A percentile compares a stretch with the other conserved stretches of the same genome.
phyloP scores from a whole-genome alignment of 30 jellyfish, hydroid and myxozoan genomes.

The Turritopsis rubra region DNA sequence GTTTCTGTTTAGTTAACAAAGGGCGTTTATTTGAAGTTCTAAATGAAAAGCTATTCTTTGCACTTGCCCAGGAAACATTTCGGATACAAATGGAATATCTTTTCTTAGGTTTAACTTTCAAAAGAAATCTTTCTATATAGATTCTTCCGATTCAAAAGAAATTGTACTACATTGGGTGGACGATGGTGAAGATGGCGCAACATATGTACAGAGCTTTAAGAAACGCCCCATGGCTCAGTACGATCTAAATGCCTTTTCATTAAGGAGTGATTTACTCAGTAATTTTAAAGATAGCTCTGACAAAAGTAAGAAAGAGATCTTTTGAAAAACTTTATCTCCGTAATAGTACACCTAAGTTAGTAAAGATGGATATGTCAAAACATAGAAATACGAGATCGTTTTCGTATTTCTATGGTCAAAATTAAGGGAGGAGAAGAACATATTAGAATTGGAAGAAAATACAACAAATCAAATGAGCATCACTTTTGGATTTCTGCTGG shows the following conservation, averaged over 20 bases:
- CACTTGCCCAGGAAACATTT: too few relatives aligned
- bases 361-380: too few relatives aligned
- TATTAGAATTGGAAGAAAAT: neutral
- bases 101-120: neutral
- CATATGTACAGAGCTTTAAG: neutral
- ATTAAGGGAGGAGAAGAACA: too few relatives aligned
- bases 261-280: conserved; percentile 4
- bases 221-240: conserved; percentile 62
- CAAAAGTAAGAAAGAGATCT: neutral
- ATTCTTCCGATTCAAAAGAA: conserved; percentile 49
- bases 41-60: too few relatives aligned
- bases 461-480: neutral
- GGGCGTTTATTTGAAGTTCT: too few relatives aligned
- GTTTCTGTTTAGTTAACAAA: too few relatives aligned
- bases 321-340: neutral
- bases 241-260: conserved; percentile 1
- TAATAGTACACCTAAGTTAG: neutral
- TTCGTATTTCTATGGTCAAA: too few relatives aligned
- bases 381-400: too few relatives aligned
- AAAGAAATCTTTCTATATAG: conserved; percentile 19
- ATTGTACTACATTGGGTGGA: conserved; percentile 42
- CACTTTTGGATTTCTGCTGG: too few relatives aligned
- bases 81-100: too few relatives aligned
- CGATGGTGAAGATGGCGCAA: conserved; percentile 5
- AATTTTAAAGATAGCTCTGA: neutral